A percentile compares a stretch with the other conserved stretches of the same genome.
Evolutionary conservation across 2,113 vertebrate species (phyloP).

Genomic region (Patagioenas fasciata): DNA sequence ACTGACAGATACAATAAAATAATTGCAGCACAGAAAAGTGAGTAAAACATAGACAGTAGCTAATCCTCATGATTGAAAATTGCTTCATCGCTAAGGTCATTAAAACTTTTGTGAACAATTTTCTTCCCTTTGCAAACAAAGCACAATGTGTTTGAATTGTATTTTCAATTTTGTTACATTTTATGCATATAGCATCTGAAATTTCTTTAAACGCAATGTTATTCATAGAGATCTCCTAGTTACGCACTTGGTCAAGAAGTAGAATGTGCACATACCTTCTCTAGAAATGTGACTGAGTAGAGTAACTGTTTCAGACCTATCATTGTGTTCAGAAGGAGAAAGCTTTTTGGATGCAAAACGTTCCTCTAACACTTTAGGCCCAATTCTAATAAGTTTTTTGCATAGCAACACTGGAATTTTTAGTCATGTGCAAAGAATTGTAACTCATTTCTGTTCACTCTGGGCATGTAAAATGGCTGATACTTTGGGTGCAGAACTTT

Average conservation of each 20-base stretch:
- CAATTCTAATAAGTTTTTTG: background rate
- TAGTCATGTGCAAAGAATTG: background rate
- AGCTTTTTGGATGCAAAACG: background rate
- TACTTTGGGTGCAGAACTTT: background rate
- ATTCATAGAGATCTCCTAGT: background rate
- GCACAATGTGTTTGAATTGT: background rate
- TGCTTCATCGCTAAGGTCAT: background rate
- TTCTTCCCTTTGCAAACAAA: background rate
- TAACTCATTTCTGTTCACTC: background rate
- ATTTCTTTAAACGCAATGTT: background rate
- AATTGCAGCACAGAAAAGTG: background rate
- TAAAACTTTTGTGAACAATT: rapidly evolving
- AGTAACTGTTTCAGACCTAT: background rate
- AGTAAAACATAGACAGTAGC: background rate
- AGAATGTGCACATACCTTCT: background rate
- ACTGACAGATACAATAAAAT: background rate
- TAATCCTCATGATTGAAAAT: background rate
- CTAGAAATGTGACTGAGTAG: background rate
- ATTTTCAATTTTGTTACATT: background rate
- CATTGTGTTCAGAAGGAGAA: background rate
- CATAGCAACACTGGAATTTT: background rate
- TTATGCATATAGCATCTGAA: background rate
- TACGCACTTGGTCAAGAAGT: background rate
- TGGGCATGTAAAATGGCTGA: background rate
- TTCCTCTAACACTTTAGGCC: background rate